Percentiles rank a stretch among this genome's conserved stretches.
Conservation (phyloP, 2,113 vertebrate genomes). For the Trichechus manatus region DNA sequence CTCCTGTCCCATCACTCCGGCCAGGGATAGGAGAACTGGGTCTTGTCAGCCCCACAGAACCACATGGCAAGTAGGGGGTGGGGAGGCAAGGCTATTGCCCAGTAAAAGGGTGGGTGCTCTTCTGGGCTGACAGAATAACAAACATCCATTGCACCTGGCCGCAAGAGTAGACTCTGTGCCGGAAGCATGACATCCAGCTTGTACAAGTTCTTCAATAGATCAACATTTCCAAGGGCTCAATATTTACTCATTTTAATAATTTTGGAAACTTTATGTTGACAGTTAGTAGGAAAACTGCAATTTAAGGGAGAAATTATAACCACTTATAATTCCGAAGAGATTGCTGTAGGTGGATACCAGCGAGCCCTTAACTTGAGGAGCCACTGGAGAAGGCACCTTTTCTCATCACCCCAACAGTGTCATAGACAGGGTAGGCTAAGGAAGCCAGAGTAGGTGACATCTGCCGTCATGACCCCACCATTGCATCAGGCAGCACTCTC, state of each 20-base stretch:
- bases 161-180: background rate
- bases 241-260: constrained; percentile 49
- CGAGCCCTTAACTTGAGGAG: background rate
- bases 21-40: background rate
- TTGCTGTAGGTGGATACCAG: background rate
- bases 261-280: constrained; percentile 19
- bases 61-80: fast-evolving
- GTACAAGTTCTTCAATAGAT: background rate
- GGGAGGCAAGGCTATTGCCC: background rate
- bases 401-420: fast-evolving
- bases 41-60: background rate
- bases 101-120: background rate
- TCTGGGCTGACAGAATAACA: background rate
- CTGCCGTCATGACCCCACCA: fast-evolving
- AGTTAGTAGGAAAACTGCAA: background rate
- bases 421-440: background rate
- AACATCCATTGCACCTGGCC: background rate
- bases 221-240: background rate
- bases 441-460: no score
- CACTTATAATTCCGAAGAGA: background rate
- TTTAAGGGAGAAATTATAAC: constrained; percentile 25
- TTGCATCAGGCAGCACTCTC: fast-evolving
- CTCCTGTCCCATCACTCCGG: background rate
- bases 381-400: background rate
- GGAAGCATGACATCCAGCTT: background rate